Evolutionary conservation across 2,797 vertebrate genomes (phyloP), one percentile per base, ranked within the genome.

Genomic region (Lepus townsendii): DNA sequence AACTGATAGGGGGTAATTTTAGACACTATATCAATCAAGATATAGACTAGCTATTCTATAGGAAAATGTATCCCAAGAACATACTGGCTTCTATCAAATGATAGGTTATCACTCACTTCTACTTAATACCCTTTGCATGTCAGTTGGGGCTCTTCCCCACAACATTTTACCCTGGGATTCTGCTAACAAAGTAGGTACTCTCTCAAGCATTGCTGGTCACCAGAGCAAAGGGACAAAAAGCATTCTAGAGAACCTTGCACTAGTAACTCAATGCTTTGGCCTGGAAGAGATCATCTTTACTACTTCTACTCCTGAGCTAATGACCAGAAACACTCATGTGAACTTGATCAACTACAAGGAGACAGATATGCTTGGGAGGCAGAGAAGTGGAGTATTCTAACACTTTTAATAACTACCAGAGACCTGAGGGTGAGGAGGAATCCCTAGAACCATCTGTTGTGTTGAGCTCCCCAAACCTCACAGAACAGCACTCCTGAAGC

Each of bases 81-180:
- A 80, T 83, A 30, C 10, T 89, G 38, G 2, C 30, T 72, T 91
- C 38, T 76, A 42, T 47, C 72, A 90, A 95, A 86, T 19, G 57
- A 26, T 60, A 38, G 22, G 50, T 54, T 42, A 14, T 71, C 42
- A n/a, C 12, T 62, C 26, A 63, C 26, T 93, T 80, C 72, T 30
- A 75, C 38, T 42, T 54, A 16, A 42, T 24, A 2, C 20, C 16
- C 22, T 95, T 92, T 87, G 14, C n/a, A 66, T 4, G 13, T 65
- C 52, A 89, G 20, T 26, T 63, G 6, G 38, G 35, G 52, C 20
- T 78, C 52, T 71, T 26, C 17, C 73, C 27, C 30, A 63, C 30
- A 35, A 20, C 9, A 83, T 19, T 79, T 90, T 69, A 35, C 17
- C 35, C 38, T 63, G 26, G 54, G 24, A 62, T 72, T 72, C 62